Evolutionary conservation across 2,888 invertebrate genomes (phyloP).

Genomic region (Lumbricus terrestris): DNA sequence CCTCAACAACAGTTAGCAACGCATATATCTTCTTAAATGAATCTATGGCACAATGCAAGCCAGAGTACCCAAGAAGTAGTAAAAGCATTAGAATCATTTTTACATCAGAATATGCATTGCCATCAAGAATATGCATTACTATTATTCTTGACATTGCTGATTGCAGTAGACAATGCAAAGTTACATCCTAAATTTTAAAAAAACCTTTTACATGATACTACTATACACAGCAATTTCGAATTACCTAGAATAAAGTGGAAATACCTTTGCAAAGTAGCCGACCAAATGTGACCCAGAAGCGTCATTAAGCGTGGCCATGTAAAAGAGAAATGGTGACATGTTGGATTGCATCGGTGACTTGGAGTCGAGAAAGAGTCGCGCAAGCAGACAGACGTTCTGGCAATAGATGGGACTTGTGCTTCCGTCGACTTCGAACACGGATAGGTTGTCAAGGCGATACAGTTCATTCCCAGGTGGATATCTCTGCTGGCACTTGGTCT

Average conservation of each 20-base stretch:
- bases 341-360: conserved; percentile 92
- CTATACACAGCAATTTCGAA: background rate
- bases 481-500: conserved; percentile 82
- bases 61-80: background rate
- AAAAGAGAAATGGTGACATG: conserved; percentile 97
- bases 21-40: background rate
- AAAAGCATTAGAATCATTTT: background rate
- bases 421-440: conserved; percentile 67
- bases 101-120: too few species aligned
- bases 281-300: conserved; percentile 80
- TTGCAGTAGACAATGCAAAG: background rate
- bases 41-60: background rate
- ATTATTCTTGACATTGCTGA: background rate
- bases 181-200: background rate
- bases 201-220: background rate
- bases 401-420: conserved; percentile 70
- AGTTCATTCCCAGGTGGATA: conserved; percentile 99
- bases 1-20: too few species aligned
- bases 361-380: conserved; percentile 97
- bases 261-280: conserved; percentile 89
- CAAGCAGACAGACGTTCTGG: conserved; percentile 92
- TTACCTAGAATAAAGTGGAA: background rate
- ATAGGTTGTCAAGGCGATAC: conserved; percentile 75
- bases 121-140: too few species aligned
- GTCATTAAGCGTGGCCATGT: conserved; percentile 93